Evolutionary conservation across 2,797 vertebrate genomes (phyloP), one percentile per base, ranked within the genome.

Genomic region (Sphaeramia orbicularis): DNA sequence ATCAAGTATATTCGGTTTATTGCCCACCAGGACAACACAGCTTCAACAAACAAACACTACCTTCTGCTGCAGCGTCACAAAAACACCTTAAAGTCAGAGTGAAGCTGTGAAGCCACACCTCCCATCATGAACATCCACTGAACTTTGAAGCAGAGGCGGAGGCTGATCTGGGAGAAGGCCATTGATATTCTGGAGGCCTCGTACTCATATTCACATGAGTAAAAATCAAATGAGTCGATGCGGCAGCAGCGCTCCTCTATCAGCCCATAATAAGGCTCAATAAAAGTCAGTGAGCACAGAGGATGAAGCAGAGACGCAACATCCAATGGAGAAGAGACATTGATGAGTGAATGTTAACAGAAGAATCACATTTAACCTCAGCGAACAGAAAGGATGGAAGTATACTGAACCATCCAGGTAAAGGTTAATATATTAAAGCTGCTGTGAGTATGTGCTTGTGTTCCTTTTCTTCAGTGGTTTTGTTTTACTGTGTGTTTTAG

Each of bases 131-230:
- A 60, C 32, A 53, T 19, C 44, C 62, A 49, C 36, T 53, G 71
- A 77, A 77, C 69, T 86, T 86, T 83, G 83, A 74, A 40, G 24
- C 21, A 27, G 49, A 21, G 62, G 42, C 57, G 32, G 51, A 27
- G 30, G 62, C 72, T 76, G 68, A 86, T 86, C 77, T 59, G 37
- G 56, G 57, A 78, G 79, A 68, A 51, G 40, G 76, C 71, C 15
- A 86, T 88, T 89, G 80, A 87, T 88, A 88, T 89, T 90, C 84
- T 64, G 51, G 63, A 67, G 77, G 76, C 77, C 58, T 82, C 65
- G 65, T 59, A 65, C 72, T 81, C 71, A 80, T 66, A 87, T 82
- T 69, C 81, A 80, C 75, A 82, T 38, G 73, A 86, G 71, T 66
- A 74, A 75, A 81, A 90, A 85, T 80, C 55, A 67, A 88, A 90